A percentile compares a stretch with the other conserved stretches of the same genome.
Conservation (phyloP, 30 jellyfish, hydroid and myxozoan species). For the Aurelia aurita region DNA sequence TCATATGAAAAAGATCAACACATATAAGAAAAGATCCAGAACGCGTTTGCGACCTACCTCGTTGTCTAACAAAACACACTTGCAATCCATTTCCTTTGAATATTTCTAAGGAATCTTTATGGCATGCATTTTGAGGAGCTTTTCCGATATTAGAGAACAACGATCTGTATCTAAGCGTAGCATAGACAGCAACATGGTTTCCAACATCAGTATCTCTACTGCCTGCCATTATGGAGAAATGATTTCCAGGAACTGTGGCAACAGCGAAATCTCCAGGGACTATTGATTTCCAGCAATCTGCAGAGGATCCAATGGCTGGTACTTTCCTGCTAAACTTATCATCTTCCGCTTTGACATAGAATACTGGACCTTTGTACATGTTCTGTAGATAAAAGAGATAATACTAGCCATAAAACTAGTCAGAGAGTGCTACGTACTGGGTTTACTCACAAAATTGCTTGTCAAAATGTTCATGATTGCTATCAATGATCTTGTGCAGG, state of each 20-base stretch:
- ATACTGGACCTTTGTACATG: constrained; percentile 33
- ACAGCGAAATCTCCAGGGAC: constrained; percentile 2
- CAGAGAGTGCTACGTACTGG: not conserved
- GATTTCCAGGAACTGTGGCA: constrained; percentile 32
- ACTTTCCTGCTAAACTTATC: not conserved
- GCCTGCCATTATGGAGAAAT: constrained; percentile 24
- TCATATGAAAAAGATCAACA: too few species aligned
- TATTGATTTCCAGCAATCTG: constrained; percentile 40
- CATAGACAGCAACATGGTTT: constrained; percentile 14
- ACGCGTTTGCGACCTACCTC: not conserved
- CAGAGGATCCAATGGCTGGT: constrained; percentile 22
- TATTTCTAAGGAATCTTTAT: not conserved
- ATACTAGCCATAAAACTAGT: not conserved
- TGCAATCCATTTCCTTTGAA: constrained; percentile 35
- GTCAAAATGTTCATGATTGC: too few species aligned
- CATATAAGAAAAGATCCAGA: not conserved
- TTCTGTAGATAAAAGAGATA: constrained; percentile 4
- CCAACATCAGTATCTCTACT: constrained; percentile 47
- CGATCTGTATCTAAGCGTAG: constrained; percentile 21
- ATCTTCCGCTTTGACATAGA: constrained; percentile 39
- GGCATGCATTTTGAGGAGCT: constrained; percentile 30
- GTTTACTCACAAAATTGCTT: not conserved
- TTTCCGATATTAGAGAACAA: not conserved
- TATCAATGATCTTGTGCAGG: too few species aligned
- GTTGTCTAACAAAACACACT: not conserved